These are phyloP conservation scores for Lepidotrigona ventralis DNA, from an alignment of 1,140 invertebrate genomes.

Conservation along the genomic window DNA sequence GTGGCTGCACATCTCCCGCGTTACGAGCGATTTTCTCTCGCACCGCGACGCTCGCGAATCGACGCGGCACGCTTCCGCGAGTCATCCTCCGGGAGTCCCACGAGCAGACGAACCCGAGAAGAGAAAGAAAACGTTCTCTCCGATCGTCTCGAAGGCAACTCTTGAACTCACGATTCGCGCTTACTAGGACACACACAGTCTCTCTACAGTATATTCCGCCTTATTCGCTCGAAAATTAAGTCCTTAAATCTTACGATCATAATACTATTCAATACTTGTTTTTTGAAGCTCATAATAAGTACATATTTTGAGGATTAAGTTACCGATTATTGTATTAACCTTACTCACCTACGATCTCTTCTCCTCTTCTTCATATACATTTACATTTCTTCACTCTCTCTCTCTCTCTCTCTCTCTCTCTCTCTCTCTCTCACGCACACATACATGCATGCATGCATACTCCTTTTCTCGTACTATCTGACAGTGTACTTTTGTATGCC, in stretches of 20 bases:
- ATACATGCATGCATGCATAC: not conserved
- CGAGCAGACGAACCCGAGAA: not conserved
- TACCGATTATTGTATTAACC: slow-evolving; percentile 72
- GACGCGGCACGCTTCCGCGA: slow-evolving; percentile 2
- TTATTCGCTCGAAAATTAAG: slow-evolving; percentile 28
- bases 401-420: slow-evolving; percentile 18
- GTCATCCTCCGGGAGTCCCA: not conserved
- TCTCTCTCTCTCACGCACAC: not conserved
- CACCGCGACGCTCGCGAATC: not conserved
- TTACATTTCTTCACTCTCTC: slow-evolving; percentile 17
- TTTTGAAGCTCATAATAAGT: slow-evolving; percentile 79
- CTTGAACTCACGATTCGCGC: slow-evolving; percentile 12
- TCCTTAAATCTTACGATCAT: slow-evolving; percentile 64
- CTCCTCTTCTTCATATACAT: slow-evolving; percentile 22
- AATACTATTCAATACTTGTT: slow-evolving; percentile 79
- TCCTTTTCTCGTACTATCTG: slow-evolving; percentile 8
- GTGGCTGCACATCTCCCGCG: too few species aligned
- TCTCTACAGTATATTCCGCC: slow-evolving; percentile 1
- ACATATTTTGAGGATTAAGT: slow-evolving; percentile 76
- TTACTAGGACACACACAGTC: not conserved
- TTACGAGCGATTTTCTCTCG: too few species aligned
- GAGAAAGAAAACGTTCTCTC: not conserved
- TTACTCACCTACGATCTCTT: slow-evolving; percentile 52
- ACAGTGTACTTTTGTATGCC: slow-evolving; percentile 39
- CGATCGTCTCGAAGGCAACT: not conserved